Base-by-base conservation (phyloP, 2,888 invertebrate species). In the Rhamnusium bicolor region DNA sequence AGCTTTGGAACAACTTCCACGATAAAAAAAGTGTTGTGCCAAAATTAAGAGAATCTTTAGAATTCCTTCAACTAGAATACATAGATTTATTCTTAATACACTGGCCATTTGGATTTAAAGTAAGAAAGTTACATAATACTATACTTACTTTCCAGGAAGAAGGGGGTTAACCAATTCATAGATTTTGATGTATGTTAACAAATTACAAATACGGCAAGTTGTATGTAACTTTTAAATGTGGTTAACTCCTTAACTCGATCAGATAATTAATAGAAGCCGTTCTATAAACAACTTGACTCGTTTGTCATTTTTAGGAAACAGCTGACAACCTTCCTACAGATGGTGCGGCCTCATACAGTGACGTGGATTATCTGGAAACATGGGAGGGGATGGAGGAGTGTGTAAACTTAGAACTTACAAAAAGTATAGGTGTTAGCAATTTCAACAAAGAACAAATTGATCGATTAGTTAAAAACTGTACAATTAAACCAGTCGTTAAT, bases 381-480 rank as follows among this genome's bases (percentile, higher is more conserved):
- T 94, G 94, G 93, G 87, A 90, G 82, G 95, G 91, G 6, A 92
- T 96, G 93, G 94, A 95, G 84, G 91, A 94, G 65, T 92, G 92
- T 46, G 91, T 91, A 47, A 87, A 89, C 10, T 82, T 89, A 51
- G 94, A 94, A 0, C 86, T 94, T 10, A 87, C 91, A 0, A 92
- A 90, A 80, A 92, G 92, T 40, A 94, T 96, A 73, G 96, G 96
- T 0, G 85, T 96, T 0, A 95, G 95, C 51, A 96, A 96, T 87
- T 96, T 95, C 84, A 95, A 94, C 84, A 89, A 88, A 12, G 86
- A 91, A 27, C 95, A 96, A 85, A 88, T 95, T 4, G 90, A 92
- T 65, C 89, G 93, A 10, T 77, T 96, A 1, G 76, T 94, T 12
- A 89, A 90, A 0, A 88, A 90, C 61, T 90, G 92, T 47, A 88